Evolutionary conservation across 1,140 invertebrate species (phyloP), one percentile per base, ranked within the genome.

Genomic region (Drosophila melanica): DNA sequence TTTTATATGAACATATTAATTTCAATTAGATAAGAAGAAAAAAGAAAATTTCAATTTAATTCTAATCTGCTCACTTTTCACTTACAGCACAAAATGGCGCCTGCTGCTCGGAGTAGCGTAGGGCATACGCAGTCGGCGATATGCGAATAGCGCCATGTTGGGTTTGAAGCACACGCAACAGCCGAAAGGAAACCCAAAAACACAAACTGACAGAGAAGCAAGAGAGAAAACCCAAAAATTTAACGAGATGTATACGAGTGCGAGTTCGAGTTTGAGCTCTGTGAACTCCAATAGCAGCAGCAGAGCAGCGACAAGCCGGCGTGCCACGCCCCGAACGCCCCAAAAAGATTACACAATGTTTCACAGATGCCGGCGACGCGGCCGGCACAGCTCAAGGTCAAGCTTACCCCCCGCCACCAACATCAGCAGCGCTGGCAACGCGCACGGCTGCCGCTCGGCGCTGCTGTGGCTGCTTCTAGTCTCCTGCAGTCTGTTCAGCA

Each of bases 331-430:
- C 37, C 50, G 37, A 39, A 65, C 55, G 35, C 44, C 58, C 58
- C 37, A 64, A 14, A 85, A 81, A 66, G 66, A 81, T 68, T 80
- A 81, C 20, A 80, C 77, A 65, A 85, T 80, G 66, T 86, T 81
- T 59, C 81, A 85, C 44, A 71, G 73, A 62, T 89, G 84, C 55
- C 84, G 79, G 60, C 67, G 73, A 74, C 77, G 82, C 20, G 30
- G 37, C 27, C 63, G 50, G 39, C 69, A 33, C 39, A 63, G 39
- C 60, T 72, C 68, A 76, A 76, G 72, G 67, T 53, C 72, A 64
- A 42, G n/a, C 41, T 50, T 55, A 14, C 45, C 69, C 7, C 33
- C 33, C 33, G 33, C 33, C 44, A 45, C 62, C 63, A 47, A 45
- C 50, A 48, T 14, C 44, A 27, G 37, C 51, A 27, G n/a, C 51